Evolutionary conservation across 2,797 vertebrate genomes (phyloP).

Genomic region (Gallinago solitaria): DNA sequence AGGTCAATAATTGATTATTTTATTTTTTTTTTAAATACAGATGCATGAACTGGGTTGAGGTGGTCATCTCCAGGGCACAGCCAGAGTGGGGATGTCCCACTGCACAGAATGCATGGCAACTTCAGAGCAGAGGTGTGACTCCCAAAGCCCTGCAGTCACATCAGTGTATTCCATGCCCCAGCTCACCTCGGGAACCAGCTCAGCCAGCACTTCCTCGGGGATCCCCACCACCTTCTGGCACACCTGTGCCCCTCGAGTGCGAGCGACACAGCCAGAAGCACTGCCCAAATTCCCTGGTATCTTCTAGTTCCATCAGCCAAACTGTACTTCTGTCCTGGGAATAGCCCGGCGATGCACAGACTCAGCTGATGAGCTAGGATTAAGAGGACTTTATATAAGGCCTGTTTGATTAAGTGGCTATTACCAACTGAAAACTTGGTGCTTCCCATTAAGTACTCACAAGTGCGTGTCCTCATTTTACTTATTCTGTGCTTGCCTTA

Average conservation of each 20-base stretch:
- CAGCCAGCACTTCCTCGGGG: rapidly evolving
- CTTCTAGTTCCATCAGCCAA: not conserved
- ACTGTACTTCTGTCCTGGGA: slow-evolving; percentile 1
- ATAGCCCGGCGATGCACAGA: not conserved
- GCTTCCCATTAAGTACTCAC: slow-evolving; percentile 45
- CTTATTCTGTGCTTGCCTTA: not conserved
- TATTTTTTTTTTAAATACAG: not conserved
- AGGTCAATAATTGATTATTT: not conserved
- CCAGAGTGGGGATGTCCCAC: not conserved
- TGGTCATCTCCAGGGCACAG: not conserved
- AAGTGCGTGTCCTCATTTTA: not conserved
- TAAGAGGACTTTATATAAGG: slow-evolving; percentile 41
- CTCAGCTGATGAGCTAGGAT: slow-evolving; percentile 35
- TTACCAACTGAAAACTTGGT: slow-evolving; percentile 43
- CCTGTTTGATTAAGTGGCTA: slow-evolving; percentile 59
- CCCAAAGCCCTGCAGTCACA: rapidly evolving
- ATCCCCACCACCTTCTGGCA: not conserved
- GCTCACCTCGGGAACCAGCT: not conserved
- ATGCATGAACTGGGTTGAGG: not conserved
- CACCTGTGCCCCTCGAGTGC: not conserved
- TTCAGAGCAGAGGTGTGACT: not conserved
- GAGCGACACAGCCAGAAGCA: not conserved
- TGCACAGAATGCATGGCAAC: rapidly evolving
- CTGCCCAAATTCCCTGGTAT: not conserved
- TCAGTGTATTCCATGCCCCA: rapidly evolving